phyloP scores from a whole-genome alignment of 2,797 vertebrate species.

The Pangasius macronema region DNA sequence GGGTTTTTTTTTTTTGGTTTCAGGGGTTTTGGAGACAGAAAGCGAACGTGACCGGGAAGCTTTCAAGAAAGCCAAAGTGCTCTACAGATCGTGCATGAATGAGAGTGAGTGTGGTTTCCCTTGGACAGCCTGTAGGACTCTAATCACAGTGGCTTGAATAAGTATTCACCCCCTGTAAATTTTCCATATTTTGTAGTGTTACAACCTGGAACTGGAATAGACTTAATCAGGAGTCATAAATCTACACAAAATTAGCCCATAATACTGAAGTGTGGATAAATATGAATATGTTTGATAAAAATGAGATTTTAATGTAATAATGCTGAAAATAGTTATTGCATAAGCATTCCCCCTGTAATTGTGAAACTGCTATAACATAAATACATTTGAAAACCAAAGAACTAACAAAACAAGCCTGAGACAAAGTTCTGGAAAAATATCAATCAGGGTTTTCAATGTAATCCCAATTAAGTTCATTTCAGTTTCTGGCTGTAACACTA shows the following conservation, averaged over 20 bases:
- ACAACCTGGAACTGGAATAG: background rate
- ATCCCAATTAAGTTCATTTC: background rate
- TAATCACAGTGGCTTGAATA: background rate
- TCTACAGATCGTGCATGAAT: constrained; percentile 95
- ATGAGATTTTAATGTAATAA: background rate
- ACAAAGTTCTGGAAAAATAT: background rate
- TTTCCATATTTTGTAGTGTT: background rate
- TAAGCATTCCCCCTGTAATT: background rate
- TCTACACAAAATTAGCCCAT: background rate
- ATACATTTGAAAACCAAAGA: background rate
- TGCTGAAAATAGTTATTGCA: background rate
- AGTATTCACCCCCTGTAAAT: background rate
- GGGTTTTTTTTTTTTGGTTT: background rate
- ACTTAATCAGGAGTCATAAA: background rate
- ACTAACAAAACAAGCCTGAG: background rate
- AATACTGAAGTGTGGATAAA: background rate
- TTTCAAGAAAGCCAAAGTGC: constrained; percentile 87
- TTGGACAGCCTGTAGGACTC: background rate
- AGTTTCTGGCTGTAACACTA: background rate
- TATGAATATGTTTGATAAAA: background rate
- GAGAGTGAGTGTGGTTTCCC: constrained; percentile 80
- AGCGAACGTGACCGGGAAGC: constrained; percentile 82
- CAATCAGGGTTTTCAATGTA: background rate
- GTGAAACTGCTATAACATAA: background rate
- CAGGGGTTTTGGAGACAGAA: constrained; percentile 88